A percentile compares a stretch with the other conserved stretches of the same genome.
phyloP scores from a whole-genome alignment of 1,140 invertebrate species.

The Saccostrea cuccullata region DNA sequence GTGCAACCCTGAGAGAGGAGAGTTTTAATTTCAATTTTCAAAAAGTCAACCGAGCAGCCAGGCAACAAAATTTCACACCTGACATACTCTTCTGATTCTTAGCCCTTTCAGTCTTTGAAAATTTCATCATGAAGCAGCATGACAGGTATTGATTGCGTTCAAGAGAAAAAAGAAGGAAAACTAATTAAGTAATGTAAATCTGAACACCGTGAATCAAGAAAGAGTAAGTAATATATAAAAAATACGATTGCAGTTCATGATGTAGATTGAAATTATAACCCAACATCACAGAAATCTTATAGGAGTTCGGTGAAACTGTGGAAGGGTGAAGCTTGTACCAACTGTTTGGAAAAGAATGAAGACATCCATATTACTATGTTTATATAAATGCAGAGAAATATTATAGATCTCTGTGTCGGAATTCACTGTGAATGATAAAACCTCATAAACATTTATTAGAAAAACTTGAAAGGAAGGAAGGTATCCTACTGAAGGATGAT shows the following conservation, averaged over 20 bases:
- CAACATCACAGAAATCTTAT: neutral
- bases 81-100: slow-evolving; percentile 23
- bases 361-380: neutral
- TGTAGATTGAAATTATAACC: neutral
- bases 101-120: neutral
- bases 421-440: neutral
- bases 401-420: neutral
- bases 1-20: neutral
- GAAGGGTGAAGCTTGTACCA: slow-evolving; percentile 15
- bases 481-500: neutral
- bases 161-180: slow-evolving; percentile 28
- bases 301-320: neutral
- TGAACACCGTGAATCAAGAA: neutral
- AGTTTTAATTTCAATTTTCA: neutral
- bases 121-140: slow-evolving; percentile 28
- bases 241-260: neutral
- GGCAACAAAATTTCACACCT: neutral
- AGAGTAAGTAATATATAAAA: slow-evolving; percentile 23
- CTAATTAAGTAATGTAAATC: slow-evolving; percentile 32
- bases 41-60: neutral
- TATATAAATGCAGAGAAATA: slow-evolving; percentile 14
- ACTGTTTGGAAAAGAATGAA: neutral
- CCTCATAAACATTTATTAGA: neutral
- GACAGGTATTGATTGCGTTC: neutral
- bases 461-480: neutral